Percentiles rank a stretch among this genome's conserved stretches.
These are phyloP conservation scores for Spisula solida DNA, from an alignment of 2,888 invertebrate genomes.

Conservation along the genomic window DNA sequence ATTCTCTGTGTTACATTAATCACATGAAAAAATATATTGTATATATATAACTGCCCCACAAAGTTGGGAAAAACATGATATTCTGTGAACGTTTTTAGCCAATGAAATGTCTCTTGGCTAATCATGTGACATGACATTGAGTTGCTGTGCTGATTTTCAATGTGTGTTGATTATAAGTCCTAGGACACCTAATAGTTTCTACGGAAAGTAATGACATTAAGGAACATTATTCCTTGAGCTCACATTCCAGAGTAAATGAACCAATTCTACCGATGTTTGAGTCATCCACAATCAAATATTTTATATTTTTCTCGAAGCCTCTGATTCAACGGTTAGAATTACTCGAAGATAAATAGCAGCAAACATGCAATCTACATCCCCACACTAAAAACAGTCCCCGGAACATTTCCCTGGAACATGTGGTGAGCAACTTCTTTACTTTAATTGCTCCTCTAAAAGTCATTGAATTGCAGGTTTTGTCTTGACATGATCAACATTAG, in stretches of 20 bases:
- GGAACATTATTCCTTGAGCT: slow-evolving; percentile 4
- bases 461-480: slow-evolving; percentile 22
- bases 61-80: background rate
- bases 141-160: background rate
- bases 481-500: slow-evolving; percentile 13
- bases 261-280: slow-evolving; percentile 19
- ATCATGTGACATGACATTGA: background rate
- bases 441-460: slow-evolving; percentile 15
- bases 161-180: background rate
- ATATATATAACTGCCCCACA: no score
- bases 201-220: background rate
- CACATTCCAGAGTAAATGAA: slow-evolving; percentile 18
- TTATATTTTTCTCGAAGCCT: background rate
- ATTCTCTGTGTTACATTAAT: background rate
- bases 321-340: background rate
- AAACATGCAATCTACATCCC: slow-evolving; percentile 33
- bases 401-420: background rate
- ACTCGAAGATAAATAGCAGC: slow-evolving; percentile 22
- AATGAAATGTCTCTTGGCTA: background rate
- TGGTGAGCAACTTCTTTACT: slow-evolving; percentile 30
- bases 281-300: slow-evolving; percentile 21
- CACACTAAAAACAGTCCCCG: background rate
- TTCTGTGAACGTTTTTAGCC: background rate
- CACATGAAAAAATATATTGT: slow-evolving; percentile 2
- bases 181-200: background rate